Evolutionary conservation across 2,888 invertebrate species (phyloP).

Genomic region (Steinernema carpocapsae): DNA sequence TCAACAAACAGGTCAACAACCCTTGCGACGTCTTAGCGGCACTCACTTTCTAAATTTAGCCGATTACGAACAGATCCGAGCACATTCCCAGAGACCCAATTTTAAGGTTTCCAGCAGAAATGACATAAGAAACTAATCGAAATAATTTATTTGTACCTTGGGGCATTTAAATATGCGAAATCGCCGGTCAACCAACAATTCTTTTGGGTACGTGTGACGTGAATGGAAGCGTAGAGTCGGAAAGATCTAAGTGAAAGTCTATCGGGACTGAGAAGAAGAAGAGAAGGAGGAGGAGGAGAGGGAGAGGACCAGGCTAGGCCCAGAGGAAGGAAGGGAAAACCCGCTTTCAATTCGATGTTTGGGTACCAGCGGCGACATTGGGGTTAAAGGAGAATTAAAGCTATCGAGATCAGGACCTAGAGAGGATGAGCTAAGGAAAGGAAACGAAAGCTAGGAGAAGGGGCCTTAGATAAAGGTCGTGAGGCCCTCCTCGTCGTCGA

Average conservation of each 20-base stretch:
- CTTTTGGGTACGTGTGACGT: neutral
- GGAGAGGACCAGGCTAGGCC: constrained; percentile 9
- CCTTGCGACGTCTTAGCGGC: too few relatives aligned
- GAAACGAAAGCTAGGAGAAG: constrained; percentile 6
- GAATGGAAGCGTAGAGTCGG: neutral
- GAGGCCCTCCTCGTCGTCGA: neutral
- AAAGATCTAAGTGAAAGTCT: constrained; percentile 31
- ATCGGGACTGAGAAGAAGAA: constrained; percentile 3
- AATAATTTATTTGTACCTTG: constrained; percentile 34
- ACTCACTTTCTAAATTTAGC: neutral
- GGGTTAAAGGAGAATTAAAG: neutral
- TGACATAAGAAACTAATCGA: neutral
- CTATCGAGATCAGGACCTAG: neutral
- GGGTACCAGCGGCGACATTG: constrained; percentile 31
- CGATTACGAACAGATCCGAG: neutral
- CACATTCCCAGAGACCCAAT: neutral
- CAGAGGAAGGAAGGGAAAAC: constrained; percentile 7
- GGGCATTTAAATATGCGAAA: constrained; percentile 26
- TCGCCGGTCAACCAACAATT: constrained; percentile 11
- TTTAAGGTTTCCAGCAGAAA: neutral
- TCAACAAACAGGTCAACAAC: too few relatives aligned
- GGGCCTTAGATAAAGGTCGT: neutral
- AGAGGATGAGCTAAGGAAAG: neutral
- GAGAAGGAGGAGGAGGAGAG: neutral
- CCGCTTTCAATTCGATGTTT: constrained; percentile 31